These are phyloP conservation scores for Drosophila biarmipes DNA, from an alignment of 1,140 invertebrate genomes.

Conservation along the genomic window DNA sequence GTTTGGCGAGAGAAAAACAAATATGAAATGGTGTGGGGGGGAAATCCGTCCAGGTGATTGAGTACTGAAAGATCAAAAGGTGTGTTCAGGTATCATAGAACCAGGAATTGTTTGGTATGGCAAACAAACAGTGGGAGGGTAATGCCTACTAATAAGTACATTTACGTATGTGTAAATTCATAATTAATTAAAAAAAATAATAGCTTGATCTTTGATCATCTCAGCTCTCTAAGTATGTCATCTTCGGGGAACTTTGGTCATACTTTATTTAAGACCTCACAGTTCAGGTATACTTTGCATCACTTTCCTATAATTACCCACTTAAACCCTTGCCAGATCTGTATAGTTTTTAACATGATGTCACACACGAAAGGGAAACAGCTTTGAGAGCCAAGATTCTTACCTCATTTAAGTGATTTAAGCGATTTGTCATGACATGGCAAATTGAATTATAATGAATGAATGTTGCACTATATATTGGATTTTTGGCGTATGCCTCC, in stretches of 20 bases:
- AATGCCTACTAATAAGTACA: background rate
- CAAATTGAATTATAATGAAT: conserved; percentile 21
- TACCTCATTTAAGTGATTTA: conserved; percentile 31
- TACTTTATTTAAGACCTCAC: background rate
- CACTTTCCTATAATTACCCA: conserved; percentile 20
- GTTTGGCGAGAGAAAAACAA: conserved; percentile 10
- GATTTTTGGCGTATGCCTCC: background rate
- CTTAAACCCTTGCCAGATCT: conserved; percentile 8
- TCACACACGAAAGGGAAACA: conserved; percentile 3
- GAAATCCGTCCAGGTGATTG: conserved; percentile 3
- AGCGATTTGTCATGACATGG: conserved; percentile 13
- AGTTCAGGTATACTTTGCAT: conserved; percentile 1
- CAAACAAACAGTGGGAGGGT: background rate
- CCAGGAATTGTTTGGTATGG: background rate
- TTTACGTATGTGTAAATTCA: background rate
- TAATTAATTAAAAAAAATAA: background rate
- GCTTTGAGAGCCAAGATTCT: conserved; percentile 10
- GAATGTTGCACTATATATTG: background rate
- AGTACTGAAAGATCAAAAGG: conserved; percentile 16
- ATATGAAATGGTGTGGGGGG: conserved; percentile 4
- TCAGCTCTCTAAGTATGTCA: background rate
- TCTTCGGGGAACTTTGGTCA: background rate
- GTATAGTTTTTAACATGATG: conserved; percentile 19
- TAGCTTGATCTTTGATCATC: background rate
- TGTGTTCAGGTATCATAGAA: background rate